Evolutionary conservation across 2,888 invertebrate species (phyloP), one percentile per base, ranked within the genome.

Genomic region (Blastobasis lacticolella): DNA sequence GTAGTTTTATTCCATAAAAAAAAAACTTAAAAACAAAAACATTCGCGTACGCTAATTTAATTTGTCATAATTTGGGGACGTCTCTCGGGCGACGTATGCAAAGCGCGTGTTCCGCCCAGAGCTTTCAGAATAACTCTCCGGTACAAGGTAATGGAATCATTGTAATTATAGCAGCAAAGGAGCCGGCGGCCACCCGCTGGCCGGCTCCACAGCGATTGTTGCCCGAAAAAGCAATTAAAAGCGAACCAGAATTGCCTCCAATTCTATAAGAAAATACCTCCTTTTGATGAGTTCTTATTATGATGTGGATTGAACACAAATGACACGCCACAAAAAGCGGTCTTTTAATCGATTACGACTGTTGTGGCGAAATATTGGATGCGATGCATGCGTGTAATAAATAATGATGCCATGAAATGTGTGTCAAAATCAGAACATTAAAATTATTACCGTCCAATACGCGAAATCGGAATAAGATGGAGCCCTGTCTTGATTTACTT

Each of bases 91-190:
- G 47, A 48, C 54, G 37, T 49, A 54, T 54, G 54, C 51, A 63
- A 58, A 61, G 62, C 63, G 56, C 58, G 59, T n/a, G n/a, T 66
- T 64, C 60, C 61, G 68, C 63, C 65, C 61, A 58, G 63, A 68
- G 67, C 58, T 78, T 76, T 66, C 71, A 63, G 73, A 75, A 81
- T 82, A 83, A 84, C 81, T 83, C 76, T 72, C 70, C 75, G 76
- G 81, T 75, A 75, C 73, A 81, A 79, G 81, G 79, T 86, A 86
- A 86, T 85, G 83, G 78, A 84, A 85, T 85, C 83, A 86, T 86
- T 86, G 84, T 85, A 86, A 86, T 85, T 81, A 84, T 79, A 75
- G 72, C 67, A 63, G 72, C 71, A 83, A 84, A 81, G 78, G 71
- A 70, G 76, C 81, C 84, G 77, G 75, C 72, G 81, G 71, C 86